Conservation (phyloP, 2,113 vertebrate genomes). For the Dasypus novemcinctus region DNA sequence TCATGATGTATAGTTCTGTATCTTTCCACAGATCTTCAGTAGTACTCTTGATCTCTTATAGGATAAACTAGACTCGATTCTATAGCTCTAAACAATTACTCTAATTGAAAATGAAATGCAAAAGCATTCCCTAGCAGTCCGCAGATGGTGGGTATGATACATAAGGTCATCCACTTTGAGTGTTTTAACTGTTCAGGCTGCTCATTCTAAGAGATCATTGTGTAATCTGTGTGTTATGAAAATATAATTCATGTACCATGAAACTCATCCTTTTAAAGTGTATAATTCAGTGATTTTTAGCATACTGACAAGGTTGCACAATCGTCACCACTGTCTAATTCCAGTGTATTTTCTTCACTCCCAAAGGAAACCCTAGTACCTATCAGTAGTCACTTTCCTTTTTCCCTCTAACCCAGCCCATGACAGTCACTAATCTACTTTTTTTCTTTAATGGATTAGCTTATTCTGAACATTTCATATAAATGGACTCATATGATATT, state of each 20-base stretch:
- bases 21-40: conserved; percentile 3
- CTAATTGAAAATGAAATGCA: not conserved
- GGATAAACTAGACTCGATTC: not conserved
- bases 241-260: not conserved
- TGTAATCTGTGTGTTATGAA: not conserved
- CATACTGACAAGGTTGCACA: not conserved
- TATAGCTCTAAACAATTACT: not conserved
- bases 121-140: not conserved
- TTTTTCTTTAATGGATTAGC: not conserved
- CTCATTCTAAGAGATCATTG: not conserved
- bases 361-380: not conserved
- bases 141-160: not conserved
- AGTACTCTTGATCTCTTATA: not conserved
- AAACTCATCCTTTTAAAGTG: not conserved
- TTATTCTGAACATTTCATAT: not conserved
- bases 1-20: not conserved
- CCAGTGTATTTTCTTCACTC: not conserved
- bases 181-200: not conserved
- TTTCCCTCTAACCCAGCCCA: not conserved
- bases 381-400: not conserved
- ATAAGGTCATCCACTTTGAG: not conserved
- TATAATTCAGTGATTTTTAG: not conserved
- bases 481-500: not conserved
- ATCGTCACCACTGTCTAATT: not conserved
- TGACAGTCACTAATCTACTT: too few species aligned